phyloP scores from a whole-genome alignment of 2,113 vertebrate species.

The Eurypyga helias region DNA sequence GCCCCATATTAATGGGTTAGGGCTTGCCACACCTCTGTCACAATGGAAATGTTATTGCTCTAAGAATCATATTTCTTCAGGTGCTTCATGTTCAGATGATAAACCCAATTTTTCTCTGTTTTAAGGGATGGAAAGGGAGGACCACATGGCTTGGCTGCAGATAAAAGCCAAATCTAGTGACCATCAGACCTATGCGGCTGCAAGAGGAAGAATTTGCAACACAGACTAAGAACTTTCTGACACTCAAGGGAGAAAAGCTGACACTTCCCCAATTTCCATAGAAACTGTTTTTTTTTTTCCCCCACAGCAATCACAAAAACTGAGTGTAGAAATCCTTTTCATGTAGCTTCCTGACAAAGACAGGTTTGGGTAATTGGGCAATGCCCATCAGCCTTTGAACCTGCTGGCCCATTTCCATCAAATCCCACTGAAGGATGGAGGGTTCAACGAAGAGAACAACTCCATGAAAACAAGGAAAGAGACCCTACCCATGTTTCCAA shows the following conservation, averaged over 20 bases:
- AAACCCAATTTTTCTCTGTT: no score
- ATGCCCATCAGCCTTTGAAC: no score
- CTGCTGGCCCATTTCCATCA: background rate
- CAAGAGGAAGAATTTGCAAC: background rate
- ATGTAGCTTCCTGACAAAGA: background rate
- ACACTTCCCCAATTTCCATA: background rate
- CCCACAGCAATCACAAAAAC: background rate
- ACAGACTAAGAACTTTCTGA: background rate
- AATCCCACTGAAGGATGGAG: background rate
- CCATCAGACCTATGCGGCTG: background rate
- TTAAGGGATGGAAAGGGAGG: no score
- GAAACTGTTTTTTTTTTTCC: background rate
- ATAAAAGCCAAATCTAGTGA: background rate
- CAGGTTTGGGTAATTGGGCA: no score
- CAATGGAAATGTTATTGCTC: accelerated
- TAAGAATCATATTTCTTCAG: background rate
- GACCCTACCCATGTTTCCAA: background rate
- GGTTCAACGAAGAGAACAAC: background rate
- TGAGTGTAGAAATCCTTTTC: background rate
- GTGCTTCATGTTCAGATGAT: accelerated
- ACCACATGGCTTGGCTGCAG: background rate
- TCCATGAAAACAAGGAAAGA: background rate
- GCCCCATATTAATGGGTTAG: accelerated
- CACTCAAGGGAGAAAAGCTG: background rate
- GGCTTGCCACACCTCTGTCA: background rate